A percentile compares a stretch with the other conserved stretches of the same genome.
These are phyloP conservation scores for Pyrocoelia pectoralis DNA, from an alignment of 2,888 invertebrate species.

Conservation along the genomic window DNA sequence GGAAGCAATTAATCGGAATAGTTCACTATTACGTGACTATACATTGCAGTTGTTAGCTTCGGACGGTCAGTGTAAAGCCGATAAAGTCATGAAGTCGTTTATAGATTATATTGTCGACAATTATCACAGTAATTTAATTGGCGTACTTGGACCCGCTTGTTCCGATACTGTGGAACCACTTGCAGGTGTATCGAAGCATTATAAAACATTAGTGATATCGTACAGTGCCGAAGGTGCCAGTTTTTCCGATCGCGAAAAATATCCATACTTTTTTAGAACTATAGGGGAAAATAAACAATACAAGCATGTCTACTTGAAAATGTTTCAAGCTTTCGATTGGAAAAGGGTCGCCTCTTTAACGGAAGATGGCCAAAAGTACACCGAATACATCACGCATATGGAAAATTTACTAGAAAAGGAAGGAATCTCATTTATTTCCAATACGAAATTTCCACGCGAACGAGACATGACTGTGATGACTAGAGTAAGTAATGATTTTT, in stretches of 20 bases:
- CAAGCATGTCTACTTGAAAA: constrained; percentile 69
- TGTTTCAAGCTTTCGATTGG: constrained; percentile 72
- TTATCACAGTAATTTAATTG: constrained; percentile 67
- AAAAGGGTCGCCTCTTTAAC: constrained; percentile 77
- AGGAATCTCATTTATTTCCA: constrained; percentile 71
- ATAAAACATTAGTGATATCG: constrained; percentile 75
- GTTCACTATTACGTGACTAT: constrained; percentile 67
- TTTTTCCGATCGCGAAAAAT: constrained; percentile 72
- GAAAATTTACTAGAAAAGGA: constrained; percentile 70
- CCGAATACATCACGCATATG: constrained; percentile 77
- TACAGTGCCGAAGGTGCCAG: constrained; percentile 82
- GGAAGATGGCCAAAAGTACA: constrained; percentile 81
- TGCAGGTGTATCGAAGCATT: constrained; percentile 78
- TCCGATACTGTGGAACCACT: constrained; percentile 83
- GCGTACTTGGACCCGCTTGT: constrained; percentile 81
- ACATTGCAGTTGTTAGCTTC: constrained; percentile 64
- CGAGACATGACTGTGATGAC: constrained; percentile 65
- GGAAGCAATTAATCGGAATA: constrained; percentile 68
- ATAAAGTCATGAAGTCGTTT: constrained; percentile 77
- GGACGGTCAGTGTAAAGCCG: constrained; percentile 76
- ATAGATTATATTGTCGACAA: constrained; percentile 71
- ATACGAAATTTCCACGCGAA: constrained; percentile 73
- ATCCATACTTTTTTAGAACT: constrained; percentile 82
- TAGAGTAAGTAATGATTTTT: constrained; percentile 62
- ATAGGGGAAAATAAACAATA: constrained; percentile 80